These are phyloP conservation scores for Scotopteryx bipunctaria DNA, from an alignment of 2,888 invertebrate species.

Conservation along the genomic window DNA sequence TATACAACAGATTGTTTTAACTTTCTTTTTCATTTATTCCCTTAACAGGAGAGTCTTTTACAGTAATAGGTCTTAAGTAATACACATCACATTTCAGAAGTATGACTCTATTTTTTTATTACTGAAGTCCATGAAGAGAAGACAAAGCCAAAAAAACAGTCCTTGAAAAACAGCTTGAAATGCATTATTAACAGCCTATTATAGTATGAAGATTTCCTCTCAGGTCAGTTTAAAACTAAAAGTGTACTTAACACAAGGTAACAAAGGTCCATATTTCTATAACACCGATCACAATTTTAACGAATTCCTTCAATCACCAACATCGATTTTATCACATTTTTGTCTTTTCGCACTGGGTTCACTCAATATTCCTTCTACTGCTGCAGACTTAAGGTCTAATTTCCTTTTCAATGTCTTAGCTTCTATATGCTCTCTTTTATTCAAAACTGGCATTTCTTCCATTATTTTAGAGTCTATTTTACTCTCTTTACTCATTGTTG, in stretches of 20 bases:
- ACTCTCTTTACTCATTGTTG: neutral
- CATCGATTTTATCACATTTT: slow-evolving; percentile 34
- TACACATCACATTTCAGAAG: too few species aligned
- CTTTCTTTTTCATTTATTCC: neutral
- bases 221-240: neutral
- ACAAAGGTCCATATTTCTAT: slow-evolving; percentile 12
- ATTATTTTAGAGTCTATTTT: slow-evolving; percentile 7
- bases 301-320: slow-evolving; percentile 31
- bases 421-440: too few species aligned
- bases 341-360: slow-evolving; percentile 32
- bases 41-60: neutral
- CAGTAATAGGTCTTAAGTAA: too few species aligned
- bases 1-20: neutral
- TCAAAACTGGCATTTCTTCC: neutral
- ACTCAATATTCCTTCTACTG: slow-evolving; percentile 18
- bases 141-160: too few species aligned
- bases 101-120: too few species aligned
- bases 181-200: too few species aligned
- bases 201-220: neutral
- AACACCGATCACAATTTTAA: slow-evolving; percentile 8
- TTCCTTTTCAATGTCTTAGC: slow-evolving; percentile 19
- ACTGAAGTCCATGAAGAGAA: too few species aligned
- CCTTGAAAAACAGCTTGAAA: too few species aligned
- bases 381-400: slow-evolving; percentile 20
- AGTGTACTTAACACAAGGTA: slow-evolving; percentile 20